phyloP scores from a whole-genome alignment of 2,113 vertebrate species.

The Prietella phreatophila region DNA sequence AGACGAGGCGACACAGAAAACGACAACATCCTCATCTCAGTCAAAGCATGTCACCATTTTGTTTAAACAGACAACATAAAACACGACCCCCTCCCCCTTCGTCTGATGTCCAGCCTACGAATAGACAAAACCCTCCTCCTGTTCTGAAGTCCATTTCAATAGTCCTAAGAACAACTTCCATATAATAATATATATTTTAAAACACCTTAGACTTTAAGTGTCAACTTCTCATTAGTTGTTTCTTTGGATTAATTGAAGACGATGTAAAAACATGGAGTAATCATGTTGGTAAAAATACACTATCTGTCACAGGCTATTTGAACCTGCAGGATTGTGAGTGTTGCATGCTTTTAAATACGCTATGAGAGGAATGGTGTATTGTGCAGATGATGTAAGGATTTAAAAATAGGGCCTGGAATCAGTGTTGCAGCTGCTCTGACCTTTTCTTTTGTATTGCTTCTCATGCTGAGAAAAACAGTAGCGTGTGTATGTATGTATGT shows the following conservation, averaged over 20 bases:
- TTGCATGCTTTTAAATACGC: constrained; percentile 17
- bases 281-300: not conserved
- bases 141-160: not conserved
- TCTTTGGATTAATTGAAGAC: not conserved
- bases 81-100: not conserved
- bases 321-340: constrained; percentile 16
- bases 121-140: not conserved
- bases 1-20: not conserved
- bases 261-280: not conserved
- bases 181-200: not conserved
- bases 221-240: not conserved
- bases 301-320: constrained; percentile 23
- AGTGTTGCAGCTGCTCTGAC: constrained; percentile 38
- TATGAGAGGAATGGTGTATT: constrained; percentile 9
- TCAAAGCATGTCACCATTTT: constrained; percentile 12
- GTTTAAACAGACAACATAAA: constrained; percentile 15
- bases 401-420: constrained; percentile 44
- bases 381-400: constrained; percentile 38
- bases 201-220: not conserved
- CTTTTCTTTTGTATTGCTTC: constrained; percentile 49
- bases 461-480: constrained; percentile 26
- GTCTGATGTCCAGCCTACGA: not conserved
- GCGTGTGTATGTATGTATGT: not conserved
- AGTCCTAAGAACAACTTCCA: not conserved
- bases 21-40: constrained; percentile 9